These are phyloP conservation scores for Caranx ignobilis DNA, from an alignment of 2,113 vertebrate species.

Conservation along the genomic window DNA sequence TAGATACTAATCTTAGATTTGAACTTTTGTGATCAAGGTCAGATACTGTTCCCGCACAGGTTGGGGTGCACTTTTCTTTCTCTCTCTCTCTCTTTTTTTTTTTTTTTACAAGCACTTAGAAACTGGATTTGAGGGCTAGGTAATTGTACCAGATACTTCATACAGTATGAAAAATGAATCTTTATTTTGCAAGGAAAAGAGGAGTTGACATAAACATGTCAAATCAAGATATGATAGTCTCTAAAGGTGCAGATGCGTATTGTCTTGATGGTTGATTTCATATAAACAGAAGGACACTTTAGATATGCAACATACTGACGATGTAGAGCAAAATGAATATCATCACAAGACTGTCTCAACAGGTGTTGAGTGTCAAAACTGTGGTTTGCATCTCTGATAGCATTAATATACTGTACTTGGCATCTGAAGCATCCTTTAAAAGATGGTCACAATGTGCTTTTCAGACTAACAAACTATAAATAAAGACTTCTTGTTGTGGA, in stretches of 20 bases:
- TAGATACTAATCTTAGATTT: constrained; percentile 37
- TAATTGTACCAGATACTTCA: constrained; percentile 42
- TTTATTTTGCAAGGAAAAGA: constrained; percentile 51
- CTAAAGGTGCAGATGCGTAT: not conserved
- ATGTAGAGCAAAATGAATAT: not conserved
- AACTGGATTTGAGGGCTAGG: constrained; percentile 21
- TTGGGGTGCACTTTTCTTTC: constrained; percentile 49
- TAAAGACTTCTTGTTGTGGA: constrained; percentile 14
- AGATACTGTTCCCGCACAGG: constrained; percentile 17
- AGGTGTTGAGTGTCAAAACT: not conserved
- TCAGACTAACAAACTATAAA: constrained; percentile 12
- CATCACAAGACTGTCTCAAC: not conserved
- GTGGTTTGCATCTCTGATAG: not conserved
- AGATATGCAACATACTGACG: not conserved
- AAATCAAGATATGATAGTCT: not conserved
- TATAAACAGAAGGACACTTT: not conserved
- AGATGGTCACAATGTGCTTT: not conserved
- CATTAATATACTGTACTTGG: constrained; percentile 1
- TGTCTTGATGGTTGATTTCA: not conserved
- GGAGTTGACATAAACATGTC: not conserved
- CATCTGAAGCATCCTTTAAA: not conserved
- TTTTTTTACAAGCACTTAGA: constrained; percentile 33
- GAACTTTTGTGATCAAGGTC: constrained; percentile 36
- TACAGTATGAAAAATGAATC: constrained; percentile 66
- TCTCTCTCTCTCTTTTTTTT: too few relatives aligned